phyloP scores from a whole-genome alignment of 2,797 vertebrate genomes.

The Rhinella marina region DNA sequence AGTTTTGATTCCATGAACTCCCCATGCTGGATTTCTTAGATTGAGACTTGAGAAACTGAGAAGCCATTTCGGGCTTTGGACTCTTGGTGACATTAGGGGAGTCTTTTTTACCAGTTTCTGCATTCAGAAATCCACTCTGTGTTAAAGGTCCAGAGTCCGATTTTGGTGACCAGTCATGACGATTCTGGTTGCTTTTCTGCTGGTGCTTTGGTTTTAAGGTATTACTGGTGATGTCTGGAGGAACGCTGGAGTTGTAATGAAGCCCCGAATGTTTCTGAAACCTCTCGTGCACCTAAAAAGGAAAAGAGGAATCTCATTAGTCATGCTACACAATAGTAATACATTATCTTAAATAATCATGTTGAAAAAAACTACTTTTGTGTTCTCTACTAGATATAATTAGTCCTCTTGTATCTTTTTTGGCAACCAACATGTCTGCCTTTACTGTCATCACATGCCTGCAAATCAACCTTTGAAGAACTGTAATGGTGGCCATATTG shows the following conservation, averaged over 20 bases:
- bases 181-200: constrained; percentile 88
- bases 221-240: constrained; percentile 90
- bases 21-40: constrained; percentile 76
- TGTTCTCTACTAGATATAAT: neutral
- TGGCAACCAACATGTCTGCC: neutral
- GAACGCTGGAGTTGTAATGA: constrained; percentile 83
- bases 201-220: constrained; percentile 93
- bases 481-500: neutral
- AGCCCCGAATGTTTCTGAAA: constrained; percentile 84
- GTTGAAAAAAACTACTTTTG: neutral
- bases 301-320: neutral
- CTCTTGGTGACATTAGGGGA: constrained; percentile 78
- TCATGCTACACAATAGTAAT: neutral
- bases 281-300: constrained; percentile 87
- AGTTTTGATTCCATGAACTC: constrained; percentile 77
- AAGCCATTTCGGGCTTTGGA: constrained; percentile 76
- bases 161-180: constrained; percentile 84
- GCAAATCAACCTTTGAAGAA: neutral
- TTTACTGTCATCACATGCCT: neutral
- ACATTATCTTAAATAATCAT: too few relatives aligned
- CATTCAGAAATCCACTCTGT: constrained; percentile 79
- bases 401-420: neutral
- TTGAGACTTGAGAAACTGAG: constrained; percentile 81
- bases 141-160: constrained; percentile 76
- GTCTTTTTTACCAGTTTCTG: constrained; percentile 80